phyloP scores from a whole-genome alignment of 1,140 invertebrate species.

The Saccostrea echinata region DNA sequence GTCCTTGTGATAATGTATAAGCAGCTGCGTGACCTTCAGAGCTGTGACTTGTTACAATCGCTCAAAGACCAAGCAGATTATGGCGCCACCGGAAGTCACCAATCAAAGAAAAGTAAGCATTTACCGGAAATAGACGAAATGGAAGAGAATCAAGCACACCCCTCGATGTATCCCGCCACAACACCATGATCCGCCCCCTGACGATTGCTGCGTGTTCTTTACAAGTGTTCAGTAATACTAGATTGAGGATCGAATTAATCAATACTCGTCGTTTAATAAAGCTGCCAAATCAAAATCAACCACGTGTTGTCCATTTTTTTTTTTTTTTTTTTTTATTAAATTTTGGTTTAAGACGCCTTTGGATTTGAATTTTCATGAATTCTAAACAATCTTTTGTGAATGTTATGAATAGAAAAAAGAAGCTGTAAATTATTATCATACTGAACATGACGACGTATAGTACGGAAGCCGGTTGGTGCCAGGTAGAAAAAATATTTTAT shows the following conservation, averaged over 20 bases:
- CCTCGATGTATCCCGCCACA: conserved; percentile 58
- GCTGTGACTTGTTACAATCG: conserved; percentile 60
- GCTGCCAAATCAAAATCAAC: background rate
- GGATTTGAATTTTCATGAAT: no score
- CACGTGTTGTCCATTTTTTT: no score
- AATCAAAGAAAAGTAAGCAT: conserved; percentile 30
- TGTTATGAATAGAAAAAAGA: no score
- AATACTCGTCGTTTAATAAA: background rate
- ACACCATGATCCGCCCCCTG: conserved; percentile 56
- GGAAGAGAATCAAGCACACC: conserved; percentile 56
- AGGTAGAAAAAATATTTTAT: no score
- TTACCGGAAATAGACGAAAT: conserved; percentile 63
- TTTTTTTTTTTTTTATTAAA: no score
- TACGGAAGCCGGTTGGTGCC: no score
- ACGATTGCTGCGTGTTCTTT: background rate
- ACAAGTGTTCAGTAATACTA: conserved; percentile 8
- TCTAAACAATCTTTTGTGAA: no score
- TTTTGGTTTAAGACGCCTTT: no score
- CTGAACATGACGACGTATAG: no score
- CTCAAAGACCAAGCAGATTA: conserved; percentile 54
- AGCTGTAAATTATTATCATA: no score
- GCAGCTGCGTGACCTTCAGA: conserved; percentile 62
- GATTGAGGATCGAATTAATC: background rate
- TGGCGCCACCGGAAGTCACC: conserved; percentile 20
- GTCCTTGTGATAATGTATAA: conserved; percentile 63